A percentile compares a stretch with the other conserved stretches of the same genome.
Conservation (phyloP, 2,113 vertebrate genomes). For the Dromiciops gliroides region DNA sequence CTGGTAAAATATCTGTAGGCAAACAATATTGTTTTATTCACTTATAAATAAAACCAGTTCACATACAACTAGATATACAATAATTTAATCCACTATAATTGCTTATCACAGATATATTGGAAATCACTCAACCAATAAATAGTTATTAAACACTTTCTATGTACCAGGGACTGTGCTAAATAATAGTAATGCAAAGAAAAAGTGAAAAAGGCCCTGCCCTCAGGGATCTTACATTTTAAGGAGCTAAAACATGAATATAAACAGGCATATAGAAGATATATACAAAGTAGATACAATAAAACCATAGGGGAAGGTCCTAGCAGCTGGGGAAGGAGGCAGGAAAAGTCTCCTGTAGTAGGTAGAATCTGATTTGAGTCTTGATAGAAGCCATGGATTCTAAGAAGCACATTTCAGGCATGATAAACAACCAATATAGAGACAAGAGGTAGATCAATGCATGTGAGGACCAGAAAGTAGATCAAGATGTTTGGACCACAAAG, state of each 20-base stretch:
- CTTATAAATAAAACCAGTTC: background rate
- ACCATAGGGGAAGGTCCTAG: background rate
- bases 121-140: background rate
- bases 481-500: background rate
- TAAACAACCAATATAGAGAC: background rate
- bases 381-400: background rate
- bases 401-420: background rate
- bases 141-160: no score
- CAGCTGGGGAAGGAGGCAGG: background rate
- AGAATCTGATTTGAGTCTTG: background rate
- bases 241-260: background rate
- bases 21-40: background rate
- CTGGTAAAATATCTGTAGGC: no score
- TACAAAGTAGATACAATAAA: background rate
- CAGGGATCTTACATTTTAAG: background rate
- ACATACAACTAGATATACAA: background rate
- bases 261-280: background rate
- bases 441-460: background rate
- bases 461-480: background rate
- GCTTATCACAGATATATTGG: background rate
- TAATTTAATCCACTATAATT: background rate
- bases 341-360: background rate
- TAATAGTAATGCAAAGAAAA: background rate
- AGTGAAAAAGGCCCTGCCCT: background rate
- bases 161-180: background rate